Conservation (phyloP, 2,113 vertebrate genomes). For the Aegithalos caudatus region DNA sequence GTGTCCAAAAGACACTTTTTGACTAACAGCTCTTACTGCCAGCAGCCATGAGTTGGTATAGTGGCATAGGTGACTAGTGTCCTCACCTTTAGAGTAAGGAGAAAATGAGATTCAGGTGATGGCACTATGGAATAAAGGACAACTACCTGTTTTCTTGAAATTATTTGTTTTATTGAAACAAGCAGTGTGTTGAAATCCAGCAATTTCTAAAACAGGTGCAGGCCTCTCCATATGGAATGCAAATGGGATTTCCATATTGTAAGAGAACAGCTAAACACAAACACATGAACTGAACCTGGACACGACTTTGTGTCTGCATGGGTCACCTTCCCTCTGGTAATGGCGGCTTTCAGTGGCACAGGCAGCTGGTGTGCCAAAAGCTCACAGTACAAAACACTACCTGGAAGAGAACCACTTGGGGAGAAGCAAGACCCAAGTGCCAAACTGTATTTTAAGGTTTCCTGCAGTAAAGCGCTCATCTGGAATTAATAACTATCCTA, state of each 20-base stretch:
- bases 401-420: background rate
- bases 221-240: background rate
- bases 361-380: background rate
- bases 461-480: background rate
- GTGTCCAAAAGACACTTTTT: background rate
- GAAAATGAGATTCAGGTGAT: background rate
- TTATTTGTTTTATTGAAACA: background rate
- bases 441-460: background rate
- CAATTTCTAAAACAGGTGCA: background rate
- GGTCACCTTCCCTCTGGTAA: background rate
- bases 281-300: background rate
- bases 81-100: background rate
- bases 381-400: background rate
- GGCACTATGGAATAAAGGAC: background rate
- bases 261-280: background rate
- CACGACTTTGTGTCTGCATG: background rate
- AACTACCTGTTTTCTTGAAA: background rate
- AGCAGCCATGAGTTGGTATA: background rate
- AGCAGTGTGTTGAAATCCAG: background rate
- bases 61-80: background rate
- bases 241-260: background rate
- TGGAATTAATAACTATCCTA: background rate
- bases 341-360: background rate
- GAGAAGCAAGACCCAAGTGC: background rate
- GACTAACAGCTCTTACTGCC: background rate